Evolutionary conservation across 37 sponge, comb jelly and placozoan genomes (phyloP).

Genomic region (Tethya wilhelma): DNA sequence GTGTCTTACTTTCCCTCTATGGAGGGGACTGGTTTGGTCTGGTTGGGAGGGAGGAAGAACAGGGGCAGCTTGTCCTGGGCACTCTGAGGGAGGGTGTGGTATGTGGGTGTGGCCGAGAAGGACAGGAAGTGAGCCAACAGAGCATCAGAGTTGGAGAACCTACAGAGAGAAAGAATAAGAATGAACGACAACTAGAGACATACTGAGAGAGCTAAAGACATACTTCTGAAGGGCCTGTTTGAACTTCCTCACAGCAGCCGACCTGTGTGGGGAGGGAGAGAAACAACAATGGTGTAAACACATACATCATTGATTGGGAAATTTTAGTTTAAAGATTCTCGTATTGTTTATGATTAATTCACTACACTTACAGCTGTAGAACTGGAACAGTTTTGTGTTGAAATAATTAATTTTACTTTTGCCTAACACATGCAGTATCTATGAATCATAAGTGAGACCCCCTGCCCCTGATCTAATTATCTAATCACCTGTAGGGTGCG

Average conservation of each 20-base stretch:
- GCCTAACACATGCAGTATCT: no score
- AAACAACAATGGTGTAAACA: no score
- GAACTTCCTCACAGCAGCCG: slow-evolving; percentile 59
- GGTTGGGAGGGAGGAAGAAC: slow-evolving; percentile 71
- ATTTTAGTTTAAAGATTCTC: neutral
- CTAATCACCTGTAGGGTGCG: slow-evolving; percentile 49
- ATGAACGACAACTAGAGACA: neutral
- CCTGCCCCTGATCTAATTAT: no score
- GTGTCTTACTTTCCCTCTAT: slow-evolving; percentile 1
- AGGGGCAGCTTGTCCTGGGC: slow-evolving; percentile 72
- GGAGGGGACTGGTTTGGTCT: slow-evolving; percentile 58
- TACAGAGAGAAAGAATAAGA: neutral
- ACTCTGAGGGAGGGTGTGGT: slow-evolving; percentile 60
- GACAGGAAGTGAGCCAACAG: slow-evolving; percentile 71
- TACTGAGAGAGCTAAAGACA: neutral
- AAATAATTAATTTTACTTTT: no score
- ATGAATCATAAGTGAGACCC: no score
- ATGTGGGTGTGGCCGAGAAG: slow-evolving; percentile 56
- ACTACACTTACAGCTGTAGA: neutral
- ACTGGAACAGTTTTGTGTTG: neutral
- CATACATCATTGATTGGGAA: no score
- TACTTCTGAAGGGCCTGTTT: slow-evolving; percentile 68
- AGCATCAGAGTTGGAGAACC: slow-evolving; percentile 51
- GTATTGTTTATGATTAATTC: neutral
- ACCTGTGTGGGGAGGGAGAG: no score